These are phyloP conservation scores for Macrotis lagotis DNA, from an alignment of 2,113 vertebrate species.

Conservation along the genomic window DNA sequence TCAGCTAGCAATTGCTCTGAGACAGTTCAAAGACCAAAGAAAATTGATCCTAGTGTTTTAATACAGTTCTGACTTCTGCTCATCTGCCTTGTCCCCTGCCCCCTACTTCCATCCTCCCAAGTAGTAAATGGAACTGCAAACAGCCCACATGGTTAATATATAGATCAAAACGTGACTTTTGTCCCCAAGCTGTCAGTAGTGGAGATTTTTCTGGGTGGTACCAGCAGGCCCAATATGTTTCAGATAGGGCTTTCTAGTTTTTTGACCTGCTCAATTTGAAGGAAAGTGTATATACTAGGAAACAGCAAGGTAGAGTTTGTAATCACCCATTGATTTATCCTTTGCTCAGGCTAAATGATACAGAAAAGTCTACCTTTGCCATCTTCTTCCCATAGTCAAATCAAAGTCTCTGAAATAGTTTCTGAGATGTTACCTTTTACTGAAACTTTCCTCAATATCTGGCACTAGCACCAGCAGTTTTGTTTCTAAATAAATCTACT, in stretches of 20 bases:
- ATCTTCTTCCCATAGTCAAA: background rate
- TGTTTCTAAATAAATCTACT: constrained; percentile 1
- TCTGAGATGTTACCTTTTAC: background rate
- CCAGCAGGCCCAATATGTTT: constrained; percentile 30
- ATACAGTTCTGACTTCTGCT: background rate
- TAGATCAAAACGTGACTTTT: background rate
- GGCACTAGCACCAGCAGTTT: background rate
- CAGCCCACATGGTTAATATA: background rate
- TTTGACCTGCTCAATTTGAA: constrained; percentile 28
- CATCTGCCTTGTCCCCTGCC: background rate
- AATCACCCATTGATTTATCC: background rate
- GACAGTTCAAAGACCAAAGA: background rate
- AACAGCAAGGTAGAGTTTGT: background rate
- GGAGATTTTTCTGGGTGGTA: constrained; percentile 29
- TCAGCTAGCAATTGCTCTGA: background rate
- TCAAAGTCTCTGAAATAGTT: background rate
- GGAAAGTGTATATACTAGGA: background rate
- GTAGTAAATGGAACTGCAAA: background rate
- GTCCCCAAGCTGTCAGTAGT: constrained; percentile 12
- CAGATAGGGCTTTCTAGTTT: background rate
- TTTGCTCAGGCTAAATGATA: constrained; percentile 4
- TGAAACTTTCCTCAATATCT: background rate
- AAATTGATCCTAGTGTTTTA: background rate
- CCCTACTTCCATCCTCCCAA: background rate
- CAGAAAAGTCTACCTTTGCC: background rate